Conservation (phyloP, 2,113 vertebrate species). For the Nasalis larvatus region DNA sequence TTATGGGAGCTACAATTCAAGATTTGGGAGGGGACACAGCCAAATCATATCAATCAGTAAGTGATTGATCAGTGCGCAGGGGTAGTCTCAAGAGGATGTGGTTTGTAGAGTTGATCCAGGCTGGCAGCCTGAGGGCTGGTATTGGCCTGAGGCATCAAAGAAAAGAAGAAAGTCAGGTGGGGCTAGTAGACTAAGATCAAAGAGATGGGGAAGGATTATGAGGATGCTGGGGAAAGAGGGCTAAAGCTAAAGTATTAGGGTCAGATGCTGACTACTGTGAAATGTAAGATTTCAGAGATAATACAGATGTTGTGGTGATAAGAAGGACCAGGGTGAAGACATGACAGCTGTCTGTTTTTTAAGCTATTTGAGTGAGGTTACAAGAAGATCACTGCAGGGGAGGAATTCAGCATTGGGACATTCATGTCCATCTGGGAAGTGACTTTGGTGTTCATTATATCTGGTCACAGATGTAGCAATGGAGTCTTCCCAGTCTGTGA, state of each 20-base stretch:
- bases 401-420: neutral
- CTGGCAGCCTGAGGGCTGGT: neutral
- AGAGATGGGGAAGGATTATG: no score
- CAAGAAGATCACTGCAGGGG: no score
- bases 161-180: neutral
- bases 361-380: neutral
- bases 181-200: neutral
- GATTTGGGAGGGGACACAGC: no score
- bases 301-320: neutral
- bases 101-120: neutral
- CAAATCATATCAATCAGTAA: no score
- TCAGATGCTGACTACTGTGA: neutral
- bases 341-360: neutral
- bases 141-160: neutral
- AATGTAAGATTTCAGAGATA: no score
- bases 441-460: neutral
- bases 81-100: neutral
- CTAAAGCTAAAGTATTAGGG: neutral
- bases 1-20: no score
- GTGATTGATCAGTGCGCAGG: neutral
- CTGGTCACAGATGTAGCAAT: no score
- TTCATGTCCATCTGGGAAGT: neutral
- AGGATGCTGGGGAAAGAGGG: neutral
- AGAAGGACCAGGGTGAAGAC: neutral
- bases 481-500: neutral